A percentile compares a stretch with the other conserved stretches of the same genome.
Conservation (phyloP, 2,888 invertebrate genomes). For the Itoplectis maculator region DNA sequence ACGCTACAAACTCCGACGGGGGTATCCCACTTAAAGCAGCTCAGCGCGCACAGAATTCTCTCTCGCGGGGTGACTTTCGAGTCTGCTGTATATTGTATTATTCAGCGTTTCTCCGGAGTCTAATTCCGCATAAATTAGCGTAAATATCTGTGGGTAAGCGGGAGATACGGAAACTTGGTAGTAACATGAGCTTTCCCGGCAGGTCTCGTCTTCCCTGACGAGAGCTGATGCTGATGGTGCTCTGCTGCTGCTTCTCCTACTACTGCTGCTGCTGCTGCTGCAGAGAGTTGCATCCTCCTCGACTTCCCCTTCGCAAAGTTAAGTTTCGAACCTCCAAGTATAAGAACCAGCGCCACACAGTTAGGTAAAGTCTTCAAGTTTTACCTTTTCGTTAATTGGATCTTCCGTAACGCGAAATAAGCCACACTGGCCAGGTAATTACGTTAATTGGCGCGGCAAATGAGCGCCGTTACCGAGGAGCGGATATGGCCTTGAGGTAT, state of each 20-base stretch:
- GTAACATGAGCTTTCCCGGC: slow-evolving; percentile 42
- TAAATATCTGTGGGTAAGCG: slow-evolving; percentile 68
- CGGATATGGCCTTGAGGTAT: not conserved
- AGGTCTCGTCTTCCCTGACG: slow-evolving; percentile 28
- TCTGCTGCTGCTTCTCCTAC: too few species aligned
- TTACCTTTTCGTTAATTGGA: not conserved
- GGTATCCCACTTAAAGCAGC: slow-evolving; percentile 32
- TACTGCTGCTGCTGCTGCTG: slow-evolving; percentile 30
- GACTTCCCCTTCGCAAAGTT: slow-evolving; percentile 10
- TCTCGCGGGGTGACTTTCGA: slow-evolving; percentile 35
- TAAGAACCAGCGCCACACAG: not conserved
- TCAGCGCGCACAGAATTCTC: slow-evolving; percentile 48
- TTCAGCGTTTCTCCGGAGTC: slow-evolving; percentile 64
- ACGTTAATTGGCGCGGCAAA: not conserved
- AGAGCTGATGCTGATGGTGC: slow-evolving; percentile 35
- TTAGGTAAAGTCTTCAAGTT: not conserved
- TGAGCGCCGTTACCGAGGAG: not conserved
- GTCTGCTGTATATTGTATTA: slow-evolving; percentile 49
- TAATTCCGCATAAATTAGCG: slow-evolving; percentile 68
- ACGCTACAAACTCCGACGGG: slow-evolving; percentile 30
- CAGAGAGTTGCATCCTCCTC: slow-evolving; percentile 18
- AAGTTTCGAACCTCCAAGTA: not conserved
- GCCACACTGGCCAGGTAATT: not conserved
- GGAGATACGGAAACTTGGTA: slow-evolving; percentile 64
- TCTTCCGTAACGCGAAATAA: not conserved